Percentiles rank a stretch among this genome's conserved stretches.
Conservation (phyloP, 2,797 vertebrate genomes). For the Distichodus sexfasciatus region DNA sequence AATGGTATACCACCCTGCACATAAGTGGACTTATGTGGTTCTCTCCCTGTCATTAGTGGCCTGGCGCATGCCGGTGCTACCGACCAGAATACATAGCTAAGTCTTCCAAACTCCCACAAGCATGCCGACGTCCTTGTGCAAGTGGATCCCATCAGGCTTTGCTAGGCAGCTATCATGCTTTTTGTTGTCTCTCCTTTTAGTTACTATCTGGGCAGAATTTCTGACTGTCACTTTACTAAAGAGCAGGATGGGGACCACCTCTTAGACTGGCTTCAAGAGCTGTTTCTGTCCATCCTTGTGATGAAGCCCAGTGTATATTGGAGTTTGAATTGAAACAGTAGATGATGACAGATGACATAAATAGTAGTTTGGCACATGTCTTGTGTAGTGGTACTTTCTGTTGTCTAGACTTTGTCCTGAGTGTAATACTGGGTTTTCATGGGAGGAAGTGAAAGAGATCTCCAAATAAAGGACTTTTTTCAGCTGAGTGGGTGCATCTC, state of each 20-base stretch:
- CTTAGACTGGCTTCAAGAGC: no score
- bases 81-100: conserved; percentile 20
- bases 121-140: conserved; percentile 4
- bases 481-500: background rate
- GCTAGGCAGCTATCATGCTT: background rate
- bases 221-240: no score
- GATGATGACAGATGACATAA: conserved; percentile 1
- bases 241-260: no score
- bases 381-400: conserved; percentile 16
- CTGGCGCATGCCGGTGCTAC: conserved; percentile 27
- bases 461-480: background rate
- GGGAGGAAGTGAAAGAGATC: background rate
- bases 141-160: background rate
- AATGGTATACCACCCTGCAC: conserved; percentile 39
- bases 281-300: background rate
- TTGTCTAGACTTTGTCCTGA: background rate
- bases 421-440: background rate
- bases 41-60: conserved; percentile 45
- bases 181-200: background rate
- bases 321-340: background rate
- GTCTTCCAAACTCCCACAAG: conserved; percentile 30
- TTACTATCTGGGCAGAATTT: background rate
- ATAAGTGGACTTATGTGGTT: conserved; percentile 35
- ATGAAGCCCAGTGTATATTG: background rate
- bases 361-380: conserved; percentile 7